Evolutionary conservation across 2,797 vertebrate species (phyloP).

Genomic region (Rhynchotus rufescens): DNA sequence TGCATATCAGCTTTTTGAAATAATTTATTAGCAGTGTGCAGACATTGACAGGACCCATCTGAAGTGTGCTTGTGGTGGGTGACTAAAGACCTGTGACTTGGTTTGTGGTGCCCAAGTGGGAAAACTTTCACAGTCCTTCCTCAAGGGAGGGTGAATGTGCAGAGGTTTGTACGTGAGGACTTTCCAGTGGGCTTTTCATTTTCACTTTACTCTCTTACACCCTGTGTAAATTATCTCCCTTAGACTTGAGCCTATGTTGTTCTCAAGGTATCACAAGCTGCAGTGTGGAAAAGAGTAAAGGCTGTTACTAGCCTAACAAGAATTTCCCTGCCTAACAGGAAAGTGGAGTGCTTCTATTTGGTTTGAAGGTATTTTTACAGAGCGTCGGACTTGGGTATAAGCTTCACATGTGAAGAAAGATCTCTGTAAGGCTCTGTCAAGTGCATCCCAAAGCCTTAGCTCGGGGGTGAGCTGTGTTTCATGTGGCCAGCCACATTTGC

Average conservation of each 20-base stretch:
- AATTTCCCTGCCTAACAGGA: not conserved
- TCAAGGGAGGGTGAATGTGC: not conserved
- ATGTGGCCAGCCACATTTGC: not conserved
- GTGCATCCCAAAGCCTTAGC: not conserved
- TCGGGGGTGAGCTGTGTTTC: accelerated
- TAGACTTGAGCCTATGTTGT: not conserved
- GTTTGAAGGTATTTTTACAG: not conserved
- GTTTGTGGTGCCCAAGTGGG: not conserved
- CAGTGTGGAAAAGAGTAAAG: not conserved
- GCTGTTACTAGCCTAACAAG: not conserved
- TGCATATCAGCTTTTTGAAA: not conserved
- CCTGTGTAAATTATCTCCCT: not conserved
- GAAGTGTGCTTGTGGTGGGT: not conserved
- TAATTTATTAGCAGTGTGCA: not conserved
- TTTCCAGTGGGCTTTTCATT: not conserved
- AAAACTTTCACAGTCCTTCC: not conserved
- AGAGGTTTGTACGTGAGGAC: not conserved
- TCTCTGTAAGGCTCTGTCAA: not conserved
- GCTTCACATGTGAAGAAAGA: not conserved
- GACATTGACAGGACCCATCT: not conserved
- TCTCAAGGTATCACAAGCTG: not conserved
- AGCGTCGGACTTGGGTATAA: not conserved
- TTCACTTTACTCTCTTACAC: not conserved
- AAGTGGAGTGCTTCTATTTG: not conserved
- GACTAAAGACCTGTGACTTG: not conserved